Conservation (phyloP, 2,888 invertebrate species). For the Spilarctia lutea region DNA sequence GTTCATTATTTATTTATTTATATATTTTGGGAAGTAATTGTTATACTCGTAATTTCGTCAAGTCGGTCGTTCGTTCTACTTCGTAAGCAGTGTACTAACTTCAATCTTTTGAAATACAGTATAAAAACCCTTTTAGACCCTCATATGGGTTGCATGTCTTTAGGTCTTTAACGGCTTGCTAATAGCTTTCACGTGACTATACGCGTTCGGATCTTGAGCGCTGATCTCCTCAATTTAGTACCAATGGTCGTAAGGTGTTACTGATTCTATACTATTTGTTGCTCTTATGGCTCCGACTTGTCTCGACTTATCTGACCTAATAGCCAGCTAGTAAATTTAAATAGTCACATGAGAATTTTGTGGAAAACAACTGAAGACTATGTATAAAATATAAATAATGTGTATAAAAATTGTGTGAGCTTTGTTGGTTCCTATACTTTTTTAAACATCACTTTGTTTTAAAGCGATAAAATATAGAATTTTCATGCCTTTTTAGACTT, state of each 20-base stretch:
- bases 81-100: not conserved
- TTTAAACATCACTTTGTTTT: not conserved
- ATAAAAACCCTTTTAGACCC: not conserved
- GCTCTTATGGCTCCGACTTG: slow-evolving; percentile 57
- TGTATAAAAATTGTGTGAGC: not conserved
- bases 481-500: not conserved
- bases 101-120: not conserved
- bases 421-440: not conserved
- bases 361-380: not conserved
- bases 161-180: slow-evolving; percentile 71
- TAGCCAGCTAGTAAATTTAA: slow-evolving; percentile 34
- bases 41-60: too few species aligned
- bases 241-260: slow-evolving; percentile 66
- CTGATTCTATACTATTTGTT: slow-evolving; percentile 71
- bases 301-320: slow-evolving; percentile 46
- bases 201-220: slow-evolving; percentile 71
- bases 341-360: not conserved
- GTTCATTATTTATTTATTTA: too few species aligned
- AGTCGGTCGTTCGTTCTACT: not conserved
- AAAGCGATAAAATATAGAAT: not conserved
- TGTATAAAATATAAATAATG: not conserved
- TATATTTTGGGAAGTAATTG: too few species aligned
- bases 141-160: slow-evolving; percentile 69
- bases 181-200: slow-evolving; percentile 80
- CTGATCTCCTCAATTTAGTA: slow-evolving; percentile 66